These are phyloP conservation scores for Micromys minutus DNA, from an alignment of 2,113 vertebrate genomes.

Conservation along the genomic window DNA sequence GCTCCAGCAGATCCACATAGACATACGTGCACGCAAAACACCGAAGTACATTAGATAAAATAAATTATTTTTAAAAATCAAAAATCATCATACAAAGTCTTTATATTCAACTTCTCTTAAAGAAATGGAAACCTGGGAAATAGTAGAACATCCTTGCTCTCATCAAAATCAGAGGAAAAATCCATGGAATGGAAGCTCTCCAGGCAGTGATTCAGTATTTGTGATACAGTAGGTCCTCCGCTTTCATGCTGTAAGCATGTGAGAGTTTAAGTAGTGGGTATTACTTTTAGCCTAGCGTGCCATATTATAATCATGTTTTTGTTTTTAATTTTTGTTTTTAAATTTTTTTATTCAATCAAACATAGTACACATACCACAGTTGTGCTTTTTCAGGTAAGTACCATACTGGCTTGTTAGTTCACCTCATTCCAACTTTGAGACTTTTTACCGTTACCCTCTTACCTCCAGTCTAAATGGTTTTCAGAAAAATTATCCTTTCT, in stretches of 20 bases:
- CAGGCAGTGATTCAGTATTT: background rate
- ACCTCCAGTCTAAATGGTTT: background rate
- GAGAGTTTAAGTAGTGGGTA: background rate
- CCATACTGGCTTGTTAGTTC: background rate
- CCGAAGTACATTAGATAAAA: too few species aligned
- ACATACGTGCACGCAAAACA: too few species aligned
- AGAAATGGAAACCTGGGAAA: background rate
- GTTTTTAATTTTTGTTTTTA: background rate
- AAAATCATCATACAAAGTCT: background rate
- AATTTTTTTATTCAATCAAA: background rate
- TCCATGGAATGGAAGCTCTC: background rate
- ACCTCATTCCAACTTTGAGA: background rate
- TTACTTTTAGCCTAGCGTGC: background rate
- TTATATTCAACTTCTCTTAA: background rate
- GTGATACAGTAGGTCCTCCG: fast-evolving
- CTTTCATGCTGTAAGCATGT: background rate
- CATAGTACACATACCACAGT: background rate
- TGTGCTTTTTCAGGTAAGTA: background rate
- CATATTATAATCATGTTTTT: background rate
- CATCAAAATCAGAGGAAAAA: background rate
- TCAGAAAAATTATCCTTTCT: background rate
- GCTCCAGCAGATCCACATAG: too few species aligned
- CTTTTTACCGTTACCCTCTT: background rate
- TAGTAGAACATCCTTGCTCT: background rate
- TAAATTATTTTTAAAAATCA: background rate